A percentile compares a stretch with the other conserved stretches of the same genome.
phyloP scores from a whole-genome alignment of 2,797 vertebrate genomes.

The Pangasius mekongensis region DNA sequence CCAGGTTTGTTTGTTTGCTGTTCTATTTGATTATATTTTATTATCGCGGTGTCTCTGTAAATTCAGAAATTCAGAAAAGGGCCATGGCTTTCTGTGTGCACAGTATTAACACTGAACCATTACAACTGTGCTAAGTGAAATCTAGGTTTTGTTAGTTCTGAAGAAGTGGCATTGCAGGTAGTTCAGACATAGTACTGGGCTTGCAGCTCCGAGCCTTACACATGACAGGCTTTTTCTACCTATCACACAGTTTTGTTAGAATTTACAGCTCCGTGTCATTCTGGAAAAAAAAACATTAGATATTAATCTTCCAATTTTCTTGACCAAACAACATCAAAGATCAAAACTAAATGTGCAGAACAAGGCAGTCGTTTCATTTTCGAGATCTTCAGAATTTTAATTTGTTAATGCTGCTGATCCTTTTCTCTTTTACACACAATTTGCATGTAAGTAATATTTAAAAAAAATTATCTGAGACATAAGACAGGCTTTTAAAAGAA shows the following conservation, averaged over 20 bases:
- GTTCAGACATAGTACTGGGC: conserved; percentile 52
- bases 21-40: neutral
- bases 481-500: neutral
- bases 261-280: conserved; percentile 71
- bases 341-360: conserved; percentile 11
- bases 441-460: neutral
- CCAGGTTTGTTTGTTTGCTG: neutral
- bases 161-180: conserved; percentile 51
- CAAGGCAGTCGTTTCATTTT: neutral
- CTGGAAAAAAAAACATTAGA: neutral
- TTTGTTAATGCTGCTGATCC: neutral
- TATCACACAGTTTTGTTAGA: conserved; percentile 71
- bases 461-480: neutral
- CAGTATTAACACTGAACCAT: neutral
- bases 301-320: conserved; percentile 14
- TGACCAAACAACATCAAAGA: neutral
- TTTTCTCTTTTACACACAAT: neutral
- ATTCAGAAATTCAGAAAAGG: neutral
- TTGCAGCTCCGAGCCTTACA: conserved; percentile 43
- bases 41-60: neutral
- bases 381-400: neutral
- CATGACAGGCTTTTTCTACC: conserved; percentile 49
- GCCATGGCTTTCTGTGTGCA: neutral
- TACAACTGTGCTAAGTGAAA: conserved; percentile 60
- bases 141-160: conserved; percentile 38